Evolutionary conservation across 2,797 vertebrate genomes (phyloP).

Genomic region (Squalus acanthias): DNA sequence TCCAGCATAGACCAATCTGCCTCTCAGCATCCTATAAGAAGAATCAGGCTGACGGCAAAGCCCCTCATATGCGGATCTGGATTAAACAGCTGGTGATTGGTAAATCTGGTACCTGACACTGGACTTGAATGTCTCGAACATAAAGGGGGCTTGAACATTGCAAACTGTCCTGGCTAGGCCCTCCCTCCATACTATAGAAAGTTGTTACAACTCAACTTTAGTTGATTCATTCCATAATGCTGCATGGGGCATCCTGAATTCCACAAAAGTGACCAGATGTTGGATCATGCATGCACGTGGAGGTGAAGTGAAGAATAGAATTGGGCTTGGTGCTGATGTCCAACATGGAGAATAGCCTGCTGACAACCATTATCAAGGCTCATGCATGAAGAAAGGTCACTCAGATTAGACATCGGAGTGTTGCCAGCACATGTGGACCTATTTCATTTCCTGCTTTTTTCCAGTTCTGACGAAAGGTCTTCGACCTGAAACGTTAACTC

Average conservation of each 20-base stretch:
- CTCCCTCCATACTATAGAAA: not conserved
- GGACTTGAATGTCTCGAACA: not conserved
- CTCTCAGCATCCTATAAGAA: not conserved
- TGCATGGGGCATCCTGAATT: not conserved
- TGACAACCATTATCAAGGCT: not conserved
- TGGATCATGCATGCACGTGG: not conserved
- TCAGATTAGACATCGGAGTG: not conserved
- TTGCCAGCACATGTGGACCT: not conserved
- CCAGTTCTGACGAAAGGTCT: too few relatives aligned
- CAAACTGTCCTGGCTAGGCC: not conserved
- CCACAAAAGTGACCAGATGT: too few relatives aligned
- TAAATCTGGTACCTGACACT: not conserved
- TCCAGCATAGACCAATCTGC: not conserved
- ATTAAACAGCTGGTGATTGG: not conserved
- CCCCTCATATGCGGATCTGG: not conserved
- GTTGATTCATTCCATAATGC: not conserved
- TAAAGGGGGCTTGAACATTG: not conserved
- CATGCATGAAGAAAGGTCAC: not conserved
- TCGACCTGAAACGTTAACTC: too few relatives aligned
- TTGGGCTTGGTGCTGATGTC: not conserved
- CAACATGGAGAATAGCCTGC: not conserved
- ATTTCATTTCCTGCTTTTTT: too few relatives aligned
- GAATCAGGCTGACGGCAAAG: not conserved
- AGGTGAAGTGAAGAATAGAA: not conserved
- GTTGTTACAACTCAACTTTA: not conserved